A percentile compares a stretch with the other conserved stretches of the same genome.
phyloP scores from a whole-genome alignment of 1,140 invertebrate species.

The Coenobita brevimanus region DNA sequence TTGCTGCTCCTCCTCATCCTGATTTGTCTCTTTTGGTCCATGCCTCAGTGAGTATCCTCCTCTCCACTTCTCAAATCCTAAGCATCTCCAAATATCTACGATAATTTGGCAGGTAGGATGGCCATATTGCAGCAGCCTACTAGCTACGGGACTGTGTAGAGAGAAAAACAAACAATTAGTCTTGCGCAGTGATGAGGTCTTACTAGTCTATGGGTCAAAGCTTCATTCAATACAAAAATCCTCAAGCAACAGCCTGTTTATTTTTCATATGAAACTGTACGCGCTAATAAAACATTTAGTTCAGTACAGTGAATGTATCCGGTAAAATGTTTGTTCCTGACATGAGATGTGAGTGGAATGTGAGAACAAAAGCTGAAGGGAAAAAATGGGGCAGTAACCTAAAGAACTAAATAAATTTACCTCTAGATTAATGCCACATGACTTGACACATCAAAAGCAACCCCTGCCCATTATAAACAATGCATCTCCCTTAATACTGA shows the following conservation, averaged over 20 bases:
- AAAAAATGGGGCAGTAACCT: too few species aligned
- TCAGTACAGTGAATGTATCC: conserved; percentile 27
- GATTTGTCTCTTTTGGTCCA: conserved; percentile 35
- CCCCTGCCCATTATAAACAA: conserved; percentile 59
- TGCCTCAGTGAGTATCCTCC: conserved; percentile 45
- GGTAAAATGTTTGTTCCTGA: conserved; percentile 32
- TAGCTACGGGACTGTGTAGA: conserved; percentile 67
- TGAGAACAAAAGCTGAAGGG: conserved; percentile 56
- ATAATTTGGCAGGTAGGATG: conserved; percentile 67
- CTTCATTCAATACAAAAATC: conserved; percentile 60
- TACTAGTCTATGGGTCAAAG: conserved; percentile 39
- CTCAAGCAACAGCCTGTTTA: conserved; percentile 31
- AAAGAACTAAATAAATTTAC: not conserved
- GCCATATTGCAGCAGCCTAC: conserved; percentile 66
- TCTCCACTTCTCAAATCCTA: conserved; percentile 66
- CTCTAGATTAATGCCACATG: not conserved
- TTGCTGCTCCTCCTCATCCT: conserved; percentile 55
- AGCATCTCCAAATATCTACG: conserved; percentile 60
- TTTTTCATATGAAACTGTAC: conserved; percentile 36
- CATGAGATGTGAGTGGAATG: conserved; percentile 52
- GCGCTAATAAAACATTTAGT: too few species aligned
- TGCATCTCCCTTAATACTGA: conserved; percentile 48
- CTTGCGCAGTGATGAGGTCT: conserved; percentile 20
- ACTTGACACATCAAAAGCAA: conserved; percentile 44
- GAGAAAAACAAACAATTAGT: conserved; percentile 66